These are phyloP conservation scores for Actinostola sp. DNA, from an alignment of 92 coral and sea anemone genomes.

Conservation along the genomic window DNA sequence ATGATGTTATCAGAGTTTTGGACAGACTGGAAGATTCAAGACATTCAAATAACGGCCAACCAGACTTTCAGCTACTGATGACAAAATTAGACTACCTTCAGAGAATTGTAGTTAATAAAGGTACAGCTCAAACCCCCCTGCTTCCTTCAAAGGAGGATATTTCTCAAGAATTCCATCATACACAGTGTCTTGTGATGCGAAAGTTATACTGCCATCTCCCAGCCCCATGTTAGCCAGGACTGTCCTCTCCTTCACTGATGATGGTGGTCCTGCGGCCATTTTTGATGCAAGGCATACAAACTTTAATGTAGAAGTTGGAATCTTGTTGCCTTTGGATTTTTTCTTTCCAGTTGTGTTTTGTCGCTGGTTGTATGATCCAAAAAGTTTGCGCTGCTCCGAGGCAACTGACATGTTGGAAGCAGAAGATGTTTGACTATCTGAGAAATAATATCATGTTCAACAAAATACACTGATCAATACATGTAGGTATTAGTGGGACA, in stretches of 20 bases:
- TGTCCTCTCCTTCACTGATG: slow-evolving; percentile 50
- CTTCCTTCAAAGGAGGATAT: slow-evolving; percentile 36
- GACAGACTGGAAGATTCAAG: no score
- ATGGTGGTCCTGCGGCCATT: slow-evolving; percentile 38
- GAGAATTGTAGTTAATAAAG: no score
- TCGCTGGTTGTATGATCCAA: slow-evolving; percentile 18
- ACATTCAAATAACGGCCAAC: no score
- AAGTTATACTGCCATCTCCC: slow-evolving; percentile 35
- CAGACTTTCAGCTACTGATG: no score
- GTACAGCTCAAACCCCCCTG: slow-evolving; percentile 56
- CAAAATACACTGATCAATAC: no score
- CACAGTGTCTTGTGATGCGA: slow-evolving; percentile 29
- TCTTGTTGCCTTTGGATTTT: slow-evolving; percentile 28
- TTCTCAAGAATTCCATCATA: slow-evolving; percentile 29
- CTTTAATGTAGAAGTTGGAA: slow-evolving; percentile 38
- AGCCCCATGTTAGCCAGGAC: slow-evolving; percentile 42
- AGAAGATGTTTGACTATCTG: no score
- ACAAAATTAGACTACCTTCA: no score
- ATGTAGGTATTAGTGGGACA: no score
- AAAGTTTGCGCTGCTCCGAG: slow-evolving; percentile 27
- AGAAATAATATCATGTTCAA: no score
- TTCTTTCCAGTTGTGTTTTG: slow-evolving; percentile 12
- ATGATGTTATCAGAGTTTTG: no score
- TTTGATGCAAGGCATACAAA: slow-evolving; percentile 54
- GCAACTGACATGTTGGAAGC: slow-evolving; percentile 23